phyloP scores from a whole-genome alignment of 1,140 invertebrate genomes.

The Chelonus insularis region DNA sequence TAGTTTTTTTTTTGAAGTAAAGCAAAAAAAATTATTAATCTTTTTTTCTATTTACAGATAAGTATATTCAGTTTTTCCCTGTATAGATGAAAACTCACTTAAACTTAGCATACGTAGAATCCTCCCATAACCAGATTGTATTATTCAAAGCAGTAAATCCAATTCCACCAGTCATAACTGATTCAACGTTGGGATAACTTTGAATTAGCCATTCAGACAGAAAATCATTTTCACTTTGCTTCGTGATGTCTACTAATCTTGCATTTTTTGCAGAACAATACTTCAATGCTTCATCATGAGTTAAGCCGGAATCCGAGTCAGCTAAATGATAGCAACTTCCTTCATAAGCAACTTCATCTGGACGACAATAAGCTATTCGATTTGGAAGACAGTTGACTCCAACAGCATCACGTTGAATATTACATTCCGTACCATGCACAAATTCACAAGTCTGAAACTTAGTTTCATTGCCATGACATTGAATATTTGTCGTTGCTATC shows the following conservation, averaged over 20 bases:
- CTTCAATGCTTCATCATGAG: slow-evolving; percentile 57
- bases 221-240: slow-evolving; percentile 66
- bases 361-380: slow-evolving; percentile 55
- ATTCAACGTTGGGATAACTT: slow-evolving; percentile 50
- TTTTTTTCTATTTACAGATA: neutral
- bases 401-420: slow-evolving; percentile 52
- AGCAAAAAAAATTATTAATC: slow-evolving; percentile 1
- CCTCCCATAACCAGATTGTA: slow-evolving; percentile 63
- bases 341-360: slow-evolving; percentile 57
- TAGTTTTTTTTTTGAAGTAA: slow-evolving; percentile 33
- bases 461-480: slow-evolving; percentile 61
- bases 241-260: slow-evolving; percentile 60
- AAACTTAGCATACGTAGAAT: slow-evolving; percentile 49
- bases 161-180: slow-evolving; percentile 62
- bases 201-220: slow-evolving; percentile 62
- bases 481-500: slow-evolving; percentile 52
- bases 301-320: slow-evolving; percentile 48
- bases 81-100: slow-evolving; percentile 39
- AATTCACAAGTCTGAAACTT: slow-evolving; percentile 59
- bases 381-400: slow-evolving; percentile 58
- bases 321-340: slow-evolving; percentile 58
- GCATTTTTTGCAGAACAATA: slow-evolving; percentile 54
- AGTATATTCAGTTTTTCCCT: neutral
- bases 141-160: slow-evolving; percentile 56
- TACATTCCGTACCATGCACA: slow-evolving; percentile 43